Evolutionary conservation across 2,888 invertebrate genomes (phyloP).

Genomic region (Mythimna impura): DNA sequence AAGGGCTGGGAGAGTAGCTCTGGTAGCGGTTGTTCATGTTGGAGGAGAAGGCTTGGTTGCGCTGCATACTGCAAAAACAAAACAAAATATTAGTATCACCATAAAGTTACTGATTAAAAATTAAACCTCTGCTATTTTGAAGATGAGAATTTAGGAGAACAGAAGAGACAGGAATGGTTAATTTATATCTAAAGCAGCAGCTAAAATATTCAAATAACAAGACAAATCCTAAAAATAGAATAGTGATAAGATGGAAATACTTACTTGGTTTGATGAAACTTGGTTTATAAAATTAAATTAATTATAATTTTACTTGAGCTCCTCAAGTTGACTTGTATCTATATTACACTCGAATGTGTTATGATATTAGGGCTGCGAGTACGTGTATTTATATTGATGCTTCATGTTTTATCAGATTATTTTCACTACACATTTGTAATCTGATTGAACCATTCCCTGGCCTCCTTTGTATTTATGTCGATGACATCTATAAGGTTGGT

Average conservation of each 20-base stretch:
- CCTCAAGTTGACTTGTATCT: conserved; percentile 32
- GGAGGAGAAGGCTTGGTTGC: conserved; percentile 47
- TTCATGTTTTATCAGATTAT: conserved; percentile 49
- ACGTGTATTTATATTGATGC: conserved; percentile 54
- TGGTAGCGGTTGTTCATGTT: conserved; percentile 51
- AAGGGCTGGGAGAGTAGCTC: conserved; percentile 52
- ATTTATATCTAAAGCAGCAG: neutral
- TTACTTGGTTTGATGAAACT: conserved; percentile 42
- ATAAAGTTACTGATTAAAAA: no score
- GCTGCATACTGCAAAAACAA: conserved; percentile 56
- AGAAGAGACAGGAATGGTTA: neutral
- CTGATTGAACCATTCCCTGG: conserved; percentile 40
- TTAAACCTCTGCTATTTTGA: no score
- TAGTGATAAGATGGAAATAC: conserved; percentile 14
- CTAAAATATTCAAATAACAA: neutral
- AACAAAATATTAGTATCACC: neutral
- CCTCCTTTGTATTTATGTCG: conserved; percentile 48
- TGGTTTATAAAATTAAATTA: conserved; percentile 1
- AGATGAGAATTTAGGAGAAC: neutral
- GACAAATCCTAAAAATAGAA: neutral
- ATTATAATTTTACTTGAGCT: conserved; percentile 12
- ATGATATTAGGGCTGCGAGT: conserved; percentile 11
- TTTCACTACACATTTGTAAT: conserved; percentile 35
- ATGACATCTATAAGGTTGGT: conserved; percentile 41
- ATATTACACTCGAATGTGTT: conserved; percentile 26